These are phyloP conservation scores for Gymnoscopelus braueri DNA, from an alignment of 2,797 vertebrate genomes.

Conservation along the genomic window DNA sequence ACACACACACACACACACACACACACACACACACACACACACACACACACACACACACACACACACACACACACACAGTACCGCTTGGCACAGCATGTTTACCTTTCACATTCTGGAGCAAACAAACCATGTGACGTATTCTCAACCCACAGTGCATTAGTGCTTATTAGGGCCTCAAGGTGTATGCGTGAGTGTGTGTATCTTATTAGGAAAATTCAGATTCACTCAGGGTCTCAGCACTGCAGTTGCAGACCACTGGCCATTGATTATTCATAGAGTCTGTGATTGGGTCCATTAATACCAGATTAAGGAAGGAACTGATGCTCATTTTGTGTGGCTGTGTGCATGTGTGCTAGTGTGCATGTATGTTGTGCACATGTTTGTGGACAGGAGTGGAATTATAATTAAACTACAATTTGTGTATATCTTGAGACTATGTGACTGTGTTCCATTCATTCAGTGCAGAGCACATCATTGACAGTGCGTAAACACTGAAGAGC, in stretches of 20 bases:
- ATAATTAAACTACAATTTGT: conserved; percentile 61
- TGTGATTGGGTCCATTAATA: conserved; percentile 85
- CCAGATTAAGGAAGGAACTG: conserved; percentile 80
- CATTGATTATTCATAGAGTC: conserved; percentile 87
- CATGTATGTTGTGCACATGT: conserved; percentile 36
- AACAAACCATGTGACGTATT: conserved; percentile 82
- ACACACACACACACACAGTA: conserved; percentile 22
- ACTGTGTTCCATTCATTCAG: background rate
- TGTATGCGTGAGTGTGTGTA: conserved; percentile 45
- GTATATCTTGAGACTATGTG: conserved; percentile 54
- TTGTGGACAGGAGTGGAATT: conserved; percentile 58
- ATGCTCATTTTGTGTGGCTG: conserved; percentile 70
- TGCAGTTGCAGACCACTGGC: conserved; percentile 79
- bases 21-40: background rate
- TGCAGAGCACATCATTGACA: conserved; percentile 26
- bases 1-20: conserved; percentile 15
- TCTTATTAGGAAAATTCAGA: conserved; percentile 83
- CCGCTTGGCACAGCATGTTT: conserved; percentile 67
- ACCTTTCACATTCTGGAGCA: conserved; percentile 83
- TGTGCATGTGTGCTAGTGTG: conserved; percentile 37
- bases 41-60: background rate
- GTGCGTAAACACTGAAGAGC: conserved; percentile 24
- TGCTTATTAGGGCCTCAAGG: conserved; percentile 80
- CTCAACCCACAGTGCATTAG: conserved; percentile 77
- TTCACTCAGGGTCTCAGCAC: conserved; percentile 80